Evolutionary conservation across 2,888 invertebrate genomes (phyloP).

Genomic region (Drosophila lutescens): DNA sequence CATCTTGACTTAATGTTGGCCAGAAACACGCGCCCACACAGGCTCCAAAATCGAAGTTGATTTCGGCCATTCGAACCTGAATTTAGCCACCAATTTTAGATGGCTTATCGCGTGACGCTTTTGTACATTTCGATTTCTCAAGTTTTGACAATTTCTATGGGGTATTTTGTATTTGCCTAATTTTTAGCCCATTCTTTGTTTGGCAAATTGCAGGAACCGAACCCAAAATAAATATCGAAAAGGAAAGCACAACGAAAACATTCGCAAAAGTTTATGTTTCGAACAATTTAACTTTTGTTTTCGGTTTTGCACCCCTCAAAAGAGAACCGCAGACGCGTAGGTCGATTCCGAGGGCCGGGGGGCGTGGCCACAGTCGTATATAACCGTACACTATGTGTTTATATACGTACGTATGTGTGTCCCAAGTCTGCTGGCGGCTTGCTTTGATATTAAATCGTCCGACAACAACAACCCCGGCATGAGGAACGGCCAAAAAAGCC

Average conservation of each 20-base stretch:
- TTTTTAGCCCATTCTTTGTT: slow-evolving; percentile 39
- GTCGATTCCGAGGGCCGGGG: slow-evolving; percentile 5
- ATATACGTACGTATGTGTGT: not conserved
- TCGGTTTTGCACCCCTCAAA: slow-evolving; percentile 65
- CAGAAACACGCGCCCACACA: slow-evolving; percentile 75
- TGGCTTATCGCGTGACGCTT: slow-evolving; percentile 68
- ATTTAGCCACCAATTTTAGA: slow-evolving; percentile 40
- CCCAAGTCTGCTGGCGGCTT: slow-evolving; percentile 59
- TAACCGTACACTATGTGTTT: slow-evolving; percentile 19
- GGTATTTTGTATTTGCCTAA: slow-evolving; percentile 56
- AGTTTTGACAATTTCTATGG: slow-evolving; percentile 67
- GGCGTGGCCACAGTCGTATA: slow-evolving; percentile 28
- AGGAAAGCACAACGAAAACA: slow-evolving; percentile 25
- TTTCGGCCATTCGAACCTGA: slow-evolving; percentile 8
- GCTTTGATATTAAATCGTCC: slow-evolving; percentile 74
- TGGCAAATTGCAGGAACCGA: slow-evolving; percentile 27
- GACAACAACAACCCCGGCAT: slow-evolving; percentile 39
- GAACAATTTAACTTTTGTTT: slow-evolving; percentile 64
- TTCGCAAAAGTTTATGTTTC: slow-evolving; percentile 61
- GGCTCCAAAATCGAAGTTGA: slow-evolving; percentile 11
- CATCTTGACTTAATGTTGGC: slow-evolving; percentile 51
- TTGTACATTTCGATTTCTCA: slow-evolving; percentile 65
- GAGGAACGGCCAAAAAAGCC: slow-evolving; percentile 41
- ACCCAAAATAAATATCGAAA: slow-evolving; percentile 64
- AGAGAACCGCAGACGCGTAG: slow-evolving; percentile 4